Percentiles rank a stretch among this genome's conserved stretches.
Evolutionary conservation across 1,140 invertebrate genomes (phyloP).

Genomic region (Philaenus spumarius): DNA sequence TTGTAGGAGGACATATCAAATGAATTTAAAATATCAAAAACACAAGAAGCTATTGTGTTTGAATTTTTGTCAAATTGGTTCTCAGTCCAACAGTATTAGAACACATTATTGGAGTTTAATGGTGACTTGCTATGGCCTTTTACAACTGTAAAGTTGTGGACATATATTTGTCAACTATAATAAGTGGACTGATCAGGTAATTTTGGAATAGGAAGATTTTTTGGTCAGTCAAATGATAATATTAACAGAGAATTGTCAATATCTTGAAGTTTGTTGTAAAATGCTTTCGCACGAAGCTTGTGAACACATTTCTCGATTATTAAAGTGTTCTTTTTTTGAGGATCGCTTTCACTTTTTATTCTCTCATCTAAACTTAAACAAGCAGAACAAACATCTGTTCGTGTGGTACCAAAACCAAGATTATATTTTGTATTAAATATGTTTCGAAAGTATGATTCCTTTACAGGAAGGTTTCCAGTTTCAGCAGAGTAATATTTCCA

Average conservation of each 20-base stretch:
- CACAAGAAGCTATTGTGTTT: conserved; percentile 31
- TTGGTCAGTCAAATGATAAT: conserved; percentile 38
- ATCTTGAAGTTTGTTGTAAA: conserved; percentile 32
- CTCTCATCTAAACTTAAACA: conserved; percentile 12
- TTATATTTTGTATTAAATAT: conserved; percentile 25
- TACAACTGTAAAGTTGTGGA: conserved; percentile 35
- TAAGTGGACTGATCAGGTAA: conserved; percentile 35
- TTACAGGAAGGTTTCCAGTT: conserved; percentile 8
- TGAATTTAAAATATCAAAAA: conserved; percentile 29
- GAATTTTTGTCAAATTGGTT: conserved; percentile 28
- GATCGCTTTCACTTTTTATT: conserved; percentile 23
- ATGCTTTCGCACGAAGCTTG: conserved; percentile 32
- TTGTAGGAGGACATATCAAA: conserved; percentile 21
- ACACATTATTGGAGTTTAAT: conserved; percentile 26
- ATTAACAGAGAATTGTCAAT: conserved; percentile 24
- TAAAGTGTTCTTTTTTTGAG: conserved; percentile 20
- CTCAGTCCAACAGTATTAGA: conserved; percentile 34
- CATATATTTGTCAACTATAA: conserved; percentile 32
- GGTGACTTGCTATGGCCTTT: conserved; percentile 26
- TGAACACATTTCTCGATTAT: conserved; percentile 28
- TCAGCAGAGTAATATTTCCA: background rate
- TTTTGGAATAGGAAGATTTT: conserved; percentile 34
- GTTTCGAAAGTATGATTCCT: conserved; percentile 23
- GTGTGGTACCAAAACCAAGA: conserved; percentile 23
- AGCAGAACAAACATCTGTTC: conserved; percentile 11